A percentile compares a stretch with the other conserved stretches of the same genome.
Conservation (phyloP, 2,797 vertebrate genomes). For the Myotis planiceps region DNA sequence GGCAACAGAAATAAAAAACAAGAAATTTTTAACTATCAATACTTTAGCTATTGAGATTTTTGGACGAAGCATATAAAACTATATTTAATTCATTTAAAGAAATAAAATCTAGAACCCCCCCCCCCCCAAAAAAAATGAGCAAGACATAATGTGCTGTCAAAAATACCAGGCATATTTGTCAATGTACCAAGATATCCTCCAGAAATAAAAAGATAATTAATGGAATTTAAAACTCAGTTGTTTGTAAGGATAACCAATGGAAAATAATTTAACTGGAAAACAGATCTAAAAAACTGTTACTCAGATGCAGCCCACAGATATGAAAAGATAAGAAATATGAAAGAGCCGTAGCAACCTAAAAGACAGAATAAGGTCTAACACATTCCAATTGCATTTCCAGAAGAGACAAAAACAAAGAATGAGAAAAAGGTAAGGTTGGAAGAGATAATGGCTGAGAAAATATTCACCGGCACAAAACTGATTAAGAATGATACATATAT, state of each 20-base stretch:
- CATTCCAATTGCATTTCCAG: neutral
- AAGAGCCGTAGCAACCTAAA: neutral
- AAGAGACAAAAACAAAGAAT: neutral
- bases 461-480: neutral
- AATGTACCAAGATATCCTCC: neutral
- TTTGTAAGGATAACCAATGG: neutral
- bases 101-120: neutral
- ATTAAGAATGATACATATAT: neutral
- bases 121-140: neutral
- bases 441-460: neutral
- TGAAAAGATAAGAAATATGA: neutral
- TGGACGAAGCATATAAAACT: neutral
- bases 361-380: neutral
- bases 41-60: neutral
- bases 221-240: neutral
- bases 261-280: neutral
- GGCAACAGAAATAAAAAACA: neutral
- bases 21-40: neutral
- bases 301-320: neutral
- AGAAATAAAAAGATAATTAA: neutral
- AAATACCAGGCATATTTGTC: neutral
- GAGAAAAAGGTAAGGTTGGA: neutral
- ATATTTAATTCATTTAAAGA: neutral
- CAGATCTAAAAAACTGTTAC: neutral
- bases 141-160: neutral